phyloP scores from a whole-genome alignment of 1,140 invertebrate genomes.

The Lepidurus packardi region DNA sequence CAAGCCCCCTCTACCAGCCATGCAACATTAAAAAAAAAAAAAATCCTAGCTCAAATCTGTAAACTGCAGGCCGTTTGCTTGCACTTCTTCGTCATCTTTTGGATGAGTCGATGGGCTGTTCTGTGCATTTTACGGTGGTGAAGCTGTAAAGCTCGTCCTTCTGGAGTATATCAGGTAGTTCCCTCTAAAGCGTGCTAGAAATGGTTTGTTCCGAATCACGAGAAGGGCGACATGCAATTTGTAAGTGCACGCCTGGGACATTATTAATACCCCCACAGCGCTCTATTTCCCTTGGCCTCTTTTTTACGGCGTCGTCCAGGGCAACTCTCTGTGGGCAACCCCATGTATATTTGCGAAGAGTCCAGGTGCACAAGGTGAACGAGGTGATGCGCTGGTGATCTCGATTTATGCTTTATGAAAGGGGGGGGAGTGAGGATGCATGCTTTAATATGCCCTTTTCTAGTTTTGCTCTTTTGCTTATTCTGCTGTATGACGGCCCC shows the following conservation, averaged over 20 bases:
- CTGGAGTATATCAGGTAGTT: background rate
- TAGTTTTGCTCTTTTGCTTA: background rate
- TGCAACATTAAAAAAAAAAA: too few relatives aligned
- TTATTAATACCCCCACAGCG: background rate
- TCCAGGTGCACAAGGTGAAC: conserved; percentile 20
- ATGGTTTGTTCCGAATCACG: background rate
- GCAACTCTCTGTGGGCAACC: background rate
- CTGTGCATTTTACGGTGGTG: background rate
- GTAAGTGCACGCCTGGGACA: background rate
- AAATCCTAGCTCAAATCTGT: too few relatives aligned
- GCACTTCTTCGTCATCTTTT: background rate
- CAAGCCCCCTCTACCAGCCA: background rate
- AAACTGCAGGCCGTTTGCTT: too few relatives aligned
- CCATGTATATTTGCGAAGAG: background rate
- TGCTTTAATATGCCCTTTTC: conserved; percentile 6
- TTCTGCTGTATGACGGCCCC: background rate
- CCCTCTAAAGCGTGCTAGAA: background rate
- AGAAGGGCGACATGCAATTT: conserved; percentile 6
- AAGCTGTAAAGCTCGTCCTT: background rate
- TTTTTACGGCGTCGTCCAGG: conserved; percentile 6
- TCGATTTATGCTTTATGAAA: conserved; percentile 19
- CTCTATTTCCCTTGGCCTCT: background rate
- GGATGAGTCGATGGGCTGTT: background rate
- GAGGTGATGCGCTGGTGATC: conserved; percentile 1
- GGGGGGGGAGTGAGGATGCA: background rate